Evolutionary conservation across 2,888 invertebrate genomes (phyloP).

Genomic region (Drosophila multiciliata): DNA sequence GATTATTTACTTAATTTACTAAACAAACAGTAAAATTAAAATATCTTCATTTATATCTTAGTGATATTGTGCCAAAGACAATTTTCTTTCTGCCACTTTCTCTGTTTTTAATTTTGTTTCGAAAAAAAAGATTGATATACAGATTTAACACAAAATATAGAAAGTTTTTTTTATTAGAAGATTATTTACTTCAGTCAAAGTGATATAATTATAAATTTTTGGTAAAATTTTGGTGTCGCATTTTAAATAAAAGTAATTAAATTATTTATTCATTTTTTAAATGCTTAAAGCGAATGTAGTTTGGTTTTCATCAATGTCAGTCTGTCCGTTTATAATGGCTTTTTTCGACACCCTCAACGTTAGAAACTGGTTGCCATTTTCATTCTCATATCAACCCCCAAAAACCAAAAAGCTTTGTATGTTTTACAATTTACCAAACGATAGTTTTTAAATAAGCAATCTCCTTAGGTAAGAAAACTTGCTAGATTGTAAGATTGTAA

Average conservation of each 20-base stretch:
- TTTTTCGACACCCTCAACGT: neutral
- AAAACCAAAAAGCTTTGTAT: neutral
- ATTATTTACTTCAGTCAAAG: neutral
- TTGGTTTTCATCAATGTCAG: neutral
- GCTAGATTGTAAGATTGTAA: neutral
- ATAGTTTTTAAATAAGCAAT: neutral
- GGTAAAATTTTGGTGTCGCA: neutral
- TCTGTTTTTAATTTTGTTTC: neutral
- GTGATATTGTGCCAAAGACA: neutral
- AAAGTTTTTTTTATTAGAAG: neutral
- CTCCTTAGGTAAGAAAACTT: neutral
- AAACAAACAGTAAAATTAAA: neutral
- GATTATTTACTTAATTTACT: slow-evolving; percentile 6
- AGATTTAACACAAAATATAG: neutral
- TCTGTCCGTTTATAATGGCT: neutral
- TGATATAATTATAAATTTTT: neutral
- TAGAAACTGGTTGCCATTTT: neutral
- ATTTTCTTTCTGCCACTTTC: neutral
- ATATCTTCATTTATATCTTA: neutral
- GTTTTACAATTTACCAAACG: neutral
- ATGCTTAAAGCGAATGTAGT: neutral
- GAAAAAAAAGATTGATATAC: no score
- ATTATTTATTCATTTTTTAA: neutral
- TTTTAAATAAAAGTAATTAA: neutral
- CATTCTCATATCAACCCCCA: neutral